Conservation (phyloP, 2,888 invertebrate genomes). For the Sthenelais limicola region DNA sequence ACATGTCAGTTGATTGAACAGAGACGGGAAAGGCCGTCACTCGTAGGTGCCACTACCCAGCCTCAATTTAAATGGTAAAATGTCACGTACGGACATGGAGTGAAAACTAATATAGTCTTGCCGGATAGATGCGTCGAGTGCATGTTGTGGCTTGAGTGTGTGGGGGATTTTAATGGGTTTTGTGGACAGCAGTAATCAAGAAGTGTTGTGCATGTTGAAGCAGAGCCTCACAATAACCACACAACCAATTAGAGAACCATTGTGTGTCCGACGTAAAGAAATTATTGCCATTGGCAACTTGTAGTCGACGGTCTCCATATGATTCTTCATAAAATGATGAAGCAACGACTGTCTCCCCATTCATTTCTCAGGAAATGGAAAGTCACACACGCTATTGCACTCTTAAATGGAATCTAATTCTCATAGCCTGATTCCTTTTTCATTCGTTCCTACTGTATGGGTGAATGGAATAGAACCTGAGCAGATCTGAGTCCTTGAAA, state of each 20-base stretch:
- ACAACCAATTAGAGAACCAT: conserved; percentile 35
- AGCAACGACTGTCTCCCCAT: conserved; percentile 5
- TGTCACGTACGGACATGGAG: conserved; percentile 15
- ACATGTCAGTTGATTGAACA: conserved; percentile 26
- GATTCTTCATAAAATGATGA: conserved; percentile 22
- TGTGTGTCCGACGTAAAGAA: conserved; percentile 26
- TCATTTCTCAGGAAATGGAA: conserved; percentile 37
- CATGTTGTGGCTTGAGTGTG: conserved; percentile 21
- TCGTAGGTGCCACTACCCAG: too few relatives aligned
- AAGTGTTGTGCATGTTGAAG: conserved; percentile 33
- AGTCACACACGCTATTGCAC: conserved; percentile 25
- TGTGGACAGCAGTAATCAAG: conserved; percentile 33
- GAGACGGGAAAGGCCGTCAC: not conserved
- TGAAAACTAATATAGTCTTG: conserved; percentile 28
- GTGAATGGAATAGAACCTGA: too few relatives aligned
- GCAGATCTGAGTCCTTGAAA: too few relatives aligned
- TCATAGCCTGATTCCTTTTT: too few relatives aligned
- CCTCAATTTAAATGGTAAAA: conserved; percentile 34
- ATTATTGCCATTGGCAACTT: conserved; percentile 30
- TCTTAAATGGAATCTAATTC: conserved; percentile 34
- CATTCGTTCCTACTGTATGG: too few relatives aligned
- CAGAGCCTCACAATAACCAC: conserved; percentile 37
- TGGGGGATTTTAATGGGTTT: conserved; percentile 8
- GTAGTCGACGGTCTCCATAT: not conserved
- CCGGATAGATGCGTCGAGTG: conserved; percentile 21